Evolutionary conservation across 2,797 vertebrate genomes (phyloP).

Genomic region (Smutsia temminckii): DNA sequence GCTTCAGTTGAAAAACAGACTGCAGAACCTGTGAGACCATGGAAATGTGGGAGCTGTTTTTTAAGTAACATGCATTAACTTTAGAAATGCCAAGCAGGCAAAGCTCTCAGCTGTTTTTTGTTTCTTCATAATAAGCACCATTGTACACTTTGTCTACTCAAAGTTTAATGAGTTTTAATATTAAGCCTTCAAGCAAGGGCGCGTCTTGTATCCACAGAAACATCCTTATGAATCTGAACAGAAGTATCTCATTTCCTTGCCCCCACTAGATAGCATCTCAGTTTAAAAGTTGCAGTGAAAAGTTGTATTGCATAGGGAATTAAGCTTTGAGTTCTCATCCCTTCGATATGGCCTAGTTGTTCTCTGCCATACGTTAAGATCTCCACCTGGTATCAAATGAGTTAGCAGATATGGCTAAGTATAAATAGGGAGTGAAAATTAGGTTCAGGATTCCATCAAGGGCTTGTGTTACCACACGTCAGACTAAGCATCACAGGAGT

Average conservation of each 20-base stretch:
- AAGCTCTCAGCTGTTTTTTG: conserved; percentile 54
- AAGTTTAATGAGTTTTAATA: conserved; percentile 82
- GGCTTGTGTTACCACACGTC: not conserved
- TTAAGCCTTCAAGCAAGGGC: conserved; percentile 79
- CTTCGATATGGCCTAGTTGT: not conserved
- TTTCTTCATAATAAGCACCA: conserved; percentile 80
- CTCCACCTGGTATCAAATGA: not conserved
- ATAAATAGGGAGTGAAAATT: not conserved
- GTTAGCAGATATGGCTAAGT: not conserved
- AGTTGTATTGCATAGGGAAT: not conserved
- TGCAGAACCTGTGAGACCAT: not conserved
- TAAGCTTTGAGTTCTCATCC: not conserved
- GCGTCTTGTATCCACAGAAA: conserved; percentile 79
- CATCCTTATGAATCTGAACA: conserved; percentile 80
- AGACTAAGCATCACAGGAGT: not conserved
- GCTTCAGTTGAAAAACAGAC: not conserved
- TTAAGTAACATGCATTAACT: conserved; percentile 58
- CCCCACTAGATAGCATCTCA: conserved; percentile 68
- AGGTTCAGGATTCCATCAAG: not conserved
- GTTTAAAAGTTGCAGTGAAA: conserved; percentile 63
- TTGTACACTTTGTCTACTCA: conserved; percentile 75
- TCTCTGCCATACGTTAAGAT: not conserved
- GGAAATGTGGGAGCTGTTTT: conserved; percentile 35
- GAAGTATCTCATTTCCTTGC: conserved; percentile 75
- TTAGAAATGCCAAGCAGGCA: conserved; percentile 68